Conservation (phyloP, 2,113 vertebrate genomes). For the Empidonax traillii region DNA sequence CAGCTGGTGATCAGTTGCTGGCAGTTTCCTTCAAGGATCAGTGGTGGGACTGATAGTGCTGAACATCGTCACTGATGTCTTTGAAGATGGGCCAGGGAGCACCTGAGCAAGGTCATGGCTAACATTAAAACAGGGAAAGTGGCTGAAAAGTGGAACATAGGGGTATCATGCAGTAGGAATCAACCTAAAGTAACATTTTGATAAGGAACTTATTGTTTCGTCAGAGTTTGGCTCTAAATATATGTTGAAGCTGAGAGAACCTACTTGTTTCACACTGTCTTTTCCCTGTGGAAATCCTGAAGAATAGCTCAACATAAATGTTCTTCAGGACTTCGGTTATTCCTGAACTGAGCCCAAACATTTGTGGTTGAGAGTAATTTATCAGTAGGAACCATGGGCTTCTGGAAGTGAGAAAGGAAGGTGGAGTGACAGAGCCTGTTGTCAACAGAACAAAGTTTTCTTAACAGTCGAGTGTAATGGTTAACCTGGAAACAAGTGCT, state of each 20-base stretch:
- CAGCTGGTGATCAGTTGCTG: not conserved
- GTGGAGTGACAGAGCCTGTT: not conserved
- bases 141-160: not conserved
- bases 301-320: not conserved
- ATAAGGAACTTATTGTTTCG: not conserved
- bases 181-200: not conserved
- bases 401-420: not conserved
- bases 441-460: not conserved
- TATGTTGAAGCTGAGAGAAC: not conserved
- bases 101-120: not conserved
- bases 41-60: not conserved
- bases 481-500: not conserved
- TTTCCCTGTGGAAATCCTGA: not conserved
- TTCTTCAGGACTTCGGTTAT: not conserved
- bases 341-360: not conserved
- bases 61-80: not conserved
- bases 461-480: not conserved
- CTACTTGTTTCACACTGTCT: not conserved
- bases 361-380: not conserved
- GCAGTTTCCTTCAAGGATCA: not conserved
- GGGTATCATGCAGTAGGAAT: not conserved
- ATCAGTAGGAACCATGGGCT: not conserved
- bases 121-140: not conserved
- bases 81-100: not conserved
- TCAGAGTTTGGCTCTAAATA: not conserved